These are phyloP conservation scores for Baccha elongata DNA, from an alignment of 2,888 invertebrate species.

Conservation along the genomic window DNA sequence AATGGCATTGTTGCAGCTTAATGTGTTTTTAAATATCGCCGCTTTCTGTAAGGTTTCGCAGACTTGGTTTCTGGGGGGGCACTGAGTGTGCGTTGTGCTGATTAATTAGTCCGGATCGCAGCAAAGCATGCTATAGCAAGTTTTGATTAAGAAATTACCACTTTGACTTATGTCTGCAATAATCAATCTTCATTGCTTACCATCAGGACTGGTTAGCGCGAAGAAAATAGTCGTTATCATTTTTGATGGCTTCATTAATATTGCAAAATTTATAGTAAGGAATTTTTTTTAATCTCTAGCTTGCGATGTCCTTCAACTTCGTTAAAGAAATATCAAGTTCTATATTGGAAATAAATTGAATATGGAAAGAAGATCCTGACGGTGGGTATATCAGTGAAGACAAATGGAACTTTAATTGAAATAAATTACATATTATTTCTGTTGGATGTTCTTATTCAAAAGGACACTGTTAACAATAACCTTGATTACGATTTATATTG, in stretches of 20 bases:
- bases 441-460: too few species aligned
- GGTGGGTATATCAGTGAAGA: background rate
- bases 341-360: background rate
- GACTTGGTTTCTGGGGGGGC: conserved; percentile 34
- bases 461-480: too few species aligned
- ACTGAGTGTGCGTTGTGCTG: conserved; percentile 41
- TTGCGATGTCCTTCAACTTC: conserved; percentile 47
- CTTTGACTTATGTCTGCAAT: conserved; percentile 1
- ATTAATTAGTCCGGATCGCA: conserved; percentile 51
- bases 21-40: conserved; percentile 41
- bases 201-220: background rate
- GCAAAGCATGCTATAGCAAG: background rate
- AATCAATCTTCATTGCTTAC: conserved; percentile 34
- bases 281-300: background rate
- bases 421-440: background rate
- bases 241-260: conserved; percentile 54
- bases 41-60: conserved; percentile 41
- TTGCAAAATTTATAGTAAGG: background rate
- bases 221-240: conserved; percentile 5
- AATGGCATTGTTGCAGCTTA: conserved; percentile 52
- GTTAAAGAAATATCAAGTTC: background rate
- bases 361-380: background rate
- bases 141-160: conserved; percentile 47
- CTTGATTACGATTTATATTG: too few species aligned
- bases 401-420: background rate